phyloP scores from a whole-genome alignment of 30 jellyfish, hydroid and myxozoan genomes.

The Hydra vulgaris region DNA sequence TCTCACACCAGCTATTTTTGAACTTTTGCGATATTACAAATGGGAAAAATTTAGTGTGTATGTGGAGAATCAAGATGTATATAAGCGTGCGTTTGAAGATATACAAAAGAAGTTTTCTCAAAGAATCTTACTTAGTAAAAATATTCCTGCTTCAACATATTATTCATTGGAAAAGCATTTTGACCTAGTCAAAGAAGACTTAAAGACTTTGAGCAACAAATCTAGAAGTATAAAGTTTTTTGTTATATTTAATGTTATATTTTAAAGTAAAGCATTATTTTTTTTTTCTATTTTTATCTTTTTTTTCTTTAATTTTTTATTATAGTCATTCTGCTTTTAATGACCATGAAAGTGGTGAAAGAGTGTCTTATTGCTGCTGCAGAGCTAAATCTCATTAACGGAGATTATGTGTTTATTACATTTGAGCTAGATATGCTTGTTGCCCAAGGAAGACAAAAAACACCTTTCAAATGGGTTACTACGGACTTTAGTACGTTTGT shows the following conservation, averaged over 20 bases:
- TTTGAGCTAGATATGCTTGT: slow-evolving; percentile 62
- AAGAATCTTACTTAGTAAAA: slow-evolving; percentile 25
- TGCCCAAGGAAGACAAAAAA: slow-evolving; percentile 37
- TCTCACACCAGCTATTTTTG: slow-evolving; percentile 66
- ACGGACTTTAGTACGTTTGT: slow-evolving; percentile 23
- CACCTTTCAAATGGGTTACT: slow-evolving; percentile 67
- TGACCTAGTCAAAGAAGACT: slow-evolving; percentile 28
- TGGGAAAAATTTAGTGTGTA: slow-evolving; percentile 61
- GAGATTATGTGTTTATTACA: slow-evolving; percentile 62
- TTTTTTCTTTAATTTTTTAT: background rate
- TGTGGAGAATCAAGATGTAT: slow-evolving; percentile 52
- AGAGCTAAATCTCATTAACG: slow-evolving; percentile 44
- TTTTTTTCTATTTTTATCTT: background rate
- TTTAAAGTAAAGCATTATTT: background rate
- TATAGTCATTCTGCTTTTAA: slow-evolving; percentile 47
- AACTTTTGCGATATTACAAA: slow-evolving; percentile 37
- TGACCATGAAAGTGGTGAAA: slow-evolving; percentile 52
- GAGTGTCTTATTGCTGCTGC: slow-evolving; percentile 82
- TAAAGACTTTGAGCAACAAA: slow-evolving; percentile 35
- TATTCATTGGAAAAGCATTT: slow-evolving; percentile 42
- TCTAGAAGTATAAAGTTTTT: too few relatives aligned
- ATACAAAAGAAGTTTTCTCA: slow-evolving; percentile 36
- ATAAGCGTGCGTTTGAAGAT: slow-evolving; percentile 45
- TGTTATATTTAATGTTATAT: background rate
- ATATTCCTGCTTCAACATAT: slow-evolving; percentile 64